Base-by-base conservation (phyloP, 2,888 invertebrate species). In the Volucella zonaria region DNA sequence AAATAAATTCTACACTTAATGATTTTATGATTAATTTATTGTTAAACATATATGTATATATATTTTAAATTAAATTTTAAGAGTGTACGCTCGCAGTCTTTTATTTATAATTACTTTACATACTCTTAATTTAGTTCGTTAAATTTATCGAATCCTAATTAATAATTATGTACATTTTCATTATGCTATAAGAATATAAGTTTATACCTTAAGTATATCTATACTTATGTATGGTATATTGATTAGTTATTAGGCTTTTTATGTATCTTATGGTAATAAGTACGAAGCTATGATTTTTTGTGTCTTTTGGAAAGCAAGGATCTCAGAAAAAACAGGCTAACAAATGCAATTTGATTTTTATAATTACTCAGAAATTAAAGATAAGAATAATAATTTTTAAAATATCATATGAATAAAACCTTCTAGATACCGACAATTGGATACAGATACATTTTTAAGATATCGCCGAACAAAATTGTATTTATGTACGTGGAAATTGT, bases 1-100 rank as follows among this genome's bases (percentile, higher is more conserved):
- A 75, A 31, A 66, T 38, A 49, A 10, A n/a, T 40, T 23, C 43
- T 64, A 62, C 56, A 75, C 38, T 52, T 51, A 49, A 73, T 49
- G 42, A 52, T 51, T 49, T 61, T 47, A 56, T 42, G 8, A 23
- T 1, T 42, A 49, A 18, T 49, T n/a, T 12, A n/a, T 54, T 54
- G 62, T 52, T 40, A 45, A 70, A 54, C 38, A 1, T 47, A 31
- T 51, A 51, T 14, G 11, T 51, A 4, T 38, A n/a, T 70, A 40
- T 51, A 43, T 18, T 64, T 70, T 71, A 54, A 77, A 62, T 64
- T 64, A 68, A 47, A 40, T 76, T 83, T 83, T 80, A 80, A 82
- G 83, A 83, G 83, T 83, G 83, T 83, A 66, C 66, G 79, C 83
- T 80, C 83, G 80, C 83, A 83, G 83, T 83, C 83, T 83, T 83